Conservation (phyloP, 2,113 vertebrate species). For the Mus pahari region DNA sequence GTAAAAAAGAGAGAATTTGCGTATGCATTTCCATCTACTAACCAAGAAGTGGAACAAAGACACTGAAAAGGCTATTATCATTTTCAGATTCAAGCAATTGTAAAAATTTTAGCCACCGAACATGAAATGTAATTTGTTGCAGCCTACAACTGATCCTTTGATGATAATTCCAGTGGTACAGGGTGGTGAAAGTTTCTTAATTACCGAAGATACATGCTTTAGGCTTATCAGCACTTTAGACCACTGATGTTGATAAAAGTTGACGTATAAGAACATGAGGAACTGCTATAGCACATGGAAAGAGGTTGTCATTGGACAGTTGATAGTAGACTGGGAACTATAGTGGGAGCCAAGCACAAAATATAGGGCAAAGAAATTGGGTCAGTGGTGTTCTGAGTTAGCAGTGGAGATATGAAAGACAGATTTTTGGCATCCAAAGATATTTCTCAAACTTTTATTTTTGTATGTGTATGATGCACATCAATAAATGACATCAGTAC, state of each 20-base stretch:
- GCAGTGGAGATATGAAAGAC: neutral
- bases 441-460: slow-evolving; percentile 29
- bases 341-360: slow-evolving; percentile 17
- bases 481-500: neutral
- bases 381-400: neutral
- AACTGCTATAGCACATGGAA: neutral
- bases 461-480: neutral
- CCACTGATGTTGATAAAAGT: slow-evolving; percentile 25
- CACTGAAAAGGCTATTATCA: slow-evolving; percentile 42
- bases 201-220: slow-evolving; percentile 38
- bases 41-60: slow-evolving; percentile 30
- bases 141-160: slow-evolving; percentile 49
- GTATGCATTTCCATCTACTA: slow-evolving; percentile 58
- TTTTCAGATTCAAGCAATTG: slow-evolving; percentile 50
- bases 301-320: slow-evolving; percentile 25
- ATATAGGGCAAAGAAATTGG: neutral
- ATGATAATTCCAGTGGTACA: slow-evolving; percentile 19
- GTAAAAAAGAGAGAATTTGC: slow-evolving; percentile 6
- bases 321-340: slow-evolving; percentile 36
- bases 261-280: slow-evolving; percentile 21
- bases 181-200: slow-evolving; percentile 12
- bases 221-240: slow-evolving; percentile 37
- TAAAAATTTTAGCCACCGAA: slow-evolving; percentile 56
- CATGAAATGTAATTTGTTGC: slow-evolving; percentile 35
- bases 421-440: slow-evolving; percentile 2